Evolutionary conservation across 53 echinoderm and acorn worm species (phyloP).

Genomic region (Astropecten irregularis): DNA sequence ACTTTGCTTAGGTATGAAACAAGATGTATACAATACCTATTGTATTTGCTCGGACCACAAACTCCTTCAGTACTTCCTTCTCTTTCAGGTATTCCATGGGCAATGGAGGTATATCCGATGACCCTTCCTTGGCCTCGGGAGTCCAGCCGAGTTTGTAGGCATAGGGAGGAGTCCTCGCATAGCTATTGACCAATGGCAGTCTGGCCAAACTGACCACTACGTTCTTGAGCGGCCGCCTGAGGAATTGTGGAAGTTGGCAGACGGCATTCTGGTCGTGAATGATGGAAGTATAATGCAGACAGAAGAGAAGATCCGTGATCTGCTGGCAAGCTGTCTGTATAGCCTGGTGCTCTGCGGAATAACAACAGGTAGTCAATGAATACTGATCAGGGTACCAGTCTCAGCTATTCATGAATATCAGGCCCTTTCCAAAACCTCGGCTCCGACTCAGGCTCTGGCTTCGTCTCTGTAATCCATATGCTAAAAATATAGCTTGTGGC

Average conservation of each 20-base stretch:
- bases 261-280: slow-evolving; percentile 10
- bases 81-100: slow-evolving; percentile 95
- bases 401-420: too few species aligned
- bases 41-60: slow-evolving; percentile 82
- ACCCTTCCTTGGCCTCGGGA: slow-evolving; percentile 68
- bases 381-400: too few species aligned
- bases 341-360: slow-evolving; percentile 41
- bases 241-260: slow-evolving; percentile 67
- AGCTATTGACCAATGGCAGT: slow-evolving; percentile 84
- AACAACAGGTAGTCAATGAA: too few species aligned
- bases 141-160: slow-evolving; percentile 95
- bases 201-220: slow-evolving; percentile 82
- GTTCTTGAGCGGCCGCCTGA: slow-evolving; percentile 70
- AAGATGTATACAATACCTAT: too few species aligned
- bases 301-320: slow-evolving; percentile 69
- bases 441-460: too few species aligned
- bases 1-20: too few species aligned
- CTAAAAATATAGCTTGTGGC: too few species aligned
- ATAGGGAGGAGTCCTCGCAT: slow-evolving; percentile 86
- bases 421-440: too few species aligned
- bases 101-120: slow-evolving; percentile 75
- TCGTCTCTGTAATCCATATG: too few species aligned
- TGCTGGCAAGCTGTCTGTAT: slow-evolving; percentile 71
- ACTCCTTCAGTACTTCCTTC: slow-evolving; percentile 89
- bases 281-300: slow-evolving; percentile 58